Base-by-base conservation (phyloP, 2,113 vertebrate species). In the Phaetusa simplex region DNA sequence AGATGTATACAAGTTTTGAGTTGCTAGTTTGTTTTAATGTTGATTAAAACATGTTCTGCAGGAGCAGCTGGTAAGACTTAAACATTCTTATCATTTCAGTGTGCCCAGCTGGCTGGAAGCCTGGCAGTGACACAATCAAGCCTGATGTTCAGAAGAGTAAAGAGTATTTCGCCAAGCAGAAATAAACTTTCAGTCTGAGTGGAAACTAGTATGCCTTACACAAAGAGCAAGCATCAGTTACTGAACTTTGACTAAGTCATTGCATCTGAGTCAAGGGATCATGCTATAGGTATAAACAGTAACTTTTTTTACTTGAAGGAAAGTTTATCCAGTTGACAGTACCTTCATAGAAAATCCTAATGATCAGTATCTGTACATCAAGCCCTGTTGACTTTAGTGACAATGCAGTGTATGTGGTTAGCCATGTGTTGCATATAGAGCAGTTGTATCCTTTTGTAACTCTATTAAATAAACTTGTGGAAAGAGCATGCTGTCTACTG, bases 91-190 rank as follows among this genome's bases (percentile, higher is more conserved):
- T 98, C 84, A 84, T 98, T 99, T 92, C 98, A 99, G 99, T 99
- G 97, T 99, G 99, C 98, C 99, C 99, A 55, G 99, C 99, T 36
- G 99, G 99, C 91, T 99, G 99, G 99, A 99, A 99, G 97, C 99
- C 99, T 96, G 99, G 99, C 97, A 99, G 98, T 95, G 99, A 99
- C 97, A 99, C 99, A 77, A 99, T 99, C 98, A 99, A 99, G 96
- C 99, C 99, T 30, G 99, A 99, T 69, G 97, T 99, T 96, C 96
- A 99, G 96, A 98, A 99, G 93, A 99, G 99, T 95, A 99, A 99
- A 99, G 99, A 99, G 82, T 99, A 99, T 98, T 99, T 99, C 84
- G 98, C 99, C 96, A 99, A 99, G 97, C 99, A 99, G 93, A 98
- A 98, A 85, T 98, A 98, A 98, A 70, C 21, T 21, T 81, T 56